Evolutionary conservation across 2,797 vertebrate genomes (phyloP).

Genomic region (Miichthys miiuy): DNA sequence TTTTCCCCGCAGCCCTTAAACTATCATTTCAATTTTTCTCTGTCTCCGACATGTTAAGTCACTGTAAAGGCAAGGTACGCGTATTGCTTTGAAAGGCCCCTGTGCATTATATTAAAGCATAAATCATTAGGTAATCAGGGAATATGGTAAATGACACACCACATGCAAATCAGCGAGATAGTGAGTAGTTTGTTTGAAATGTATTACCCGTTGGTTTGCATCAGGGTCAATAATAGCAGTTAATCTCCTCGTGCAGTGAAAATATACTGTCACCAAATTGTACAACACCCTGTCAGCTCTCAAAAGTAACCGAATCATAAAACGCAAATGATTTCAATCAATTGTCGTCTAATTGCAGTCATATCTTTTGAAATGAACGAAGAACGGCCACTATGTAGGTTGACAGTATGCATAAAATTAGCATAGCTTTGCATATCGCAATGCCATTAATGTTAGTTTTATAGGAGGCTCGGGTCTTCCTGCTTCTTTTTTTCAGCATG

Average conservation of each 20-base stretch:
- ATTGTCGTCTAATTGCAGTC: slow-evolving; percentile 81
- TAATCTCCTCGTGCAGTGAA: slow-evolving; percentile 72
- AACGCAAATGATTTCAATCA: slow-evolving; percentile 83
- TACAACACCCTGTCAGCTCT: slow-evolving; percentile 68
- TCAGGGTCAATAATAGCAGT: slow-evolving; percentile 79
- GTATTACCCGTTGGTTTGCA: slow-evolving; percentile 72
- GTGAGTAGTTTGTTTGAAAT: slow-evolving; percentile 76
- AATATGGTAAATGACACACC: slow-evolving; percentile 78
- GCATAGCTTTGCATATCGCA: slow-evolving; percentile 80
- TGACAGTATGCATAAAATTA: slow-evolving; percentile 83
- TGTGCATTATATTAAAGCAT: slow-evolving; percentile 79
- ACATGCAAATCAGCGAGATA: slow-evolving; percentile 69
- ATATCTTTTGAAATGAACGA: slow-evolving; percentile 73
- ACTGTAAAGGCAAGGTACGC: slow-evolving; percentile 64
- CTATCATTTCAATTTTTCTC: slow-evolving; percentile 75
- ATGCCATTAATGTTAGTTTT: slow-evolving; percentile 75
- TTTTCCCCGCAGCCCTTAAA: slow-evolving; percentile 76
- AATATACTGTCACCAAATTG: slow-evolving; percentile 74
- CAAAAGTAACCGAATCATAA: slow-evolving; percentile 79
- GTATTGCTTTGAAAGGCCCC: slow-evolving; percentile 70
- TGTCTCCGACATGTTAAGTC: slow-evolving; percentile 77
- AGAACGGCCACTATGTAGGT: slow-evolving; percentile 72
- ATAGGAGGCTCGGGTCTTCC: slow-evolving; percentile 60
- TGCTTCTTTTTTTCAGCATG: slow-evolving; percentile 31
- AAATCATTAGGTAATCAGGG: slow-evolving; percentile 84